These are phyloP conservation scores for Sebastes iracundus DNA, from an alignment of 2,797 vertebrate species.

Conservation along the genomic window DNA sequence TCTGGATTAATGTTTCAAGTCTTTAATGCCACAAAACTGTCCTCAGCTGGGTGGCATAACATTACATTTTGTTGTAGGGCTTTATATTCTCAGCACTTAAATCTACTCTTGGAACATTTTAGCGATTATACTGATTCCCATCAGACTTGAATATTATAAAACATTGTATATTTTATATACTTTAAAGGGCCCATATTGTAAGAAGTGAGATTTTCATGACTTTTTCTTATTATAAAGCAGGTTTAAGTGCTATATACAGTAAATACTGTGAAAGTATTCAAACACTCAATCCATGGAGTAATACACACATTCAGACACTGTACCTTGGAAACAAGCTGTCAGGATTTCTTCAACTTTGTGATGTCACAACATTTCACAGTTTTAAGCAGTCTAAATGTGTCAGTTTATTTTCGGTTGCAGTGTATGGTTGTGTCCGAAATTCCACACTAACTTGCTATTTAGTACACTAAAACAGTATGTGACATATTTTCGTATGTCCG, in stretches of 20 bases:
- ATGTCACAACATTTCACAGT: not conserved
- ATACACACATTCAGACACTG: not conserved
- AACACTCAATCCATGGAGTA: not conserved
- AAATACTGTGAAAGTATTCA: not conserved
- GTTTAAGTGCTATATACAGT: not conserved
- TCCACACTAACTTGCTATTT: no score
- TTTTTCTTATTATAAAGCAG: not conserved
- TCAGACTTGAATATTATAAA: not conserved
- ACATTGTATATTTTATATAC: not conserved
- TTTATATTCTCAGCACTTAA: not conserved
- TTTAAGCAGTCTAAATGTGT: no score
- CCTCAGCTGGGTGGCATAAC: not conserved
- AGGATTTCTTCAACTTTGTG: not conserved
- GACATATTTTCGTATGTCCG: accelerated
- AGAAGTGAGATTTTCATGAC: not conserved
- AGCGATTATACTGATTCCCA: not conserved
- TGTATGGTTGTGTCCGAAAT: no score
- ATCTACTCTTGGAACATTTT: not conserved
- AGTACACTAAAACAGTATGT: no score
- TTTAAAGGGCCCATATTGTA: no score
- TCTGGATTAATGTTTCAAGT: not conserved
- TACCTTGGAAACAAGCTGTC: not conserved
- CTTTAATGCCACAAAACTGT: not conserved
- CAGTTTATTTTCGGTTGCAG: no score
- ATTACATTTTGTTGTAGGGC: not conserved